Evolutionary conservation across 2,797 vertebrate species (phyloP).

Genomic region (Amblyraja radiata): DNA sequence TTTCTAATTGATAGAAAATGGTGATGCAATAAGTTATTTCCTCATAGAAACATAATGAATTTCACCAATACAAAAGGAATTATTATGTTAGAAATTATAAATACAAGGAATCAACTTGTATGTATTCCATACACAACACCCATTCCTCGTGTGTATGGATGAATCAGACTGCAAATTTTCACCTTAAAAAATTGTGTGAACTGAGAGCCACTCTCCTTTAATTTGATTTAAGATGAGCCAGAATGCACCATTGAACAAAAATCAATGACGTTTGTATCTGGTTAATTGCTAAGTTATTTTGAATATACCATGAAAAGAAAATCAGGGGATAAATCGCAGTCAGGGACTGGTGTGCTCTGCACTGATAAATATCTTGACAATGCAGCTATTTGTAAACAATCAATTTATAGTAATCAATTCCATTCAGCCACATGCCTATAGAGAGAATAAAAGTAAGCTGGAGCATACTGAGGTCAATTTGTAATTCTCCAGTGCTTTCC

Average conservation of each 20-base stretch:
- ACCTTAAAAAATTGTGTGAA: not conserved
- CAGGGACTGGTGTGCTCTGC: no score
- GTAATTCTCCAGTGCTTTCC: not conserved
- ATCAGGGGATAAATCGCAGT: not conserved
- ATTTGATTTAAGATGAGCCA: not conserved
- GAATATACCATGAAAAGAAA: not conserved
- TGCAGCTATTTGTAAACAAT: not conserved
- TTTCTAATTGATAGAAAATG: no score
- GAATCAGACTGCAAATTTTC: not conserved
- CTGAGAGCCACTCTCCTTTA: not conserved
- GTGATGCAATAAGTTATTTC: not conserved
- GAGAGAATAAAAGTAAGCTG: not conserved
- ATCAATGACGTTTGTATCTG: not conserved
- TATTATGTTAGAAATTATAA: not conserved
- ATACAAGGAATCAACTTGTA: not conserved
- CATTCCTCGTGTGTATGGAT: no score
- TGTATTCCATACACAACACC: not conserved
- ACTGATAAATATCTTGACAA: not conserved
- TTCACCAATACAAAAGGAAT: not conserved
- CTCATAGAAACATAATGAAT: not conserved
- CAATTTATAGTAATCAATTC: not conserved
- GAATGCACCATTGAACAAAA: not conserved
- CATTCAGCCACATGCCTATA: not conserved
- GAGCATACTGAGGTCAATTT: not conserved
- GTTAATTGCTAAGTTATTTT: slow-evolving; percentile 25